Percentiles rank a stretch among this genome's conserved stretches.
phyloP scores from a whole-genome alignment of 2,113 vertebrate species.

The Rissa tridactyla region DNA sequence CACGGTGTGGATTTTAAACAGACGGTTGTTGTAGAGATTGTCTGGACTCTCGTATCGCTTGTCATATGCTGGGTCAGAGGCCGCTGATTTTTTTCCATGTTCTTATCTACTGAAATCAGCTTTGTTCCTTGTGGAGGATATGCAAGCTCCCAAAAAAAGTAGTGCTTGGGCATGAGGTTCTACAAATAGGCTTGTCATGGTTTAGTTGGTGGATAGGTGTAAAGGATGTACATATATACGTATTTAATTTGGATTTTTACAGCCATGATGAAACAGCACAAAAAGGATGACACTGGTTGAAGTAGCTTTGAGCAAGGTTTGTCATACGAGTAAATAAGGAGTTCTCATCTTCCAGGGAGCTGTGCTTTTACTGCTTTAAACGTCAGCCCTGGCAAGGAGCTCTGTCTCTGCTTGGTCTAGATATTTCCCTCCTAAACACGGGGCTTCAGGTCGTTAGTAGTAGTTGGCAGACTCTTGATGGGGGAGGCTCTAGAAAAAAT shows the following conservation, averaged over 20 bases:
- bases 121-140: neutral
- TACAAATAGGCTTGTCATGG: neutral
- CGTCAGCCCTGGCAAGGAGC: neutral
- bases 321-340: neutral
- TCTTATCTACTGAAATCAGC: neutral
- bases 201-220: neutral
- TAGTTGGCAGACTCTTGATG: neutral
- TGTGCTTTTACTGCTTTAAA: neutral
- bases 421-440: neutral
- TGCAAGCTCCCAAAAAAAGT: neutral
- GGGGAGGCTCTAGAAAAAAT: neutral
- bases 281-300: neutral
- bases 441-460: neutral
- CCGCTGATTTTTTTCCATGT: neutral
- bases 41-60: neutral
- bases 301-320: neutral
- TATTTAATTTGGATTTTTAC: neutral
- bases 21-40: neutral
- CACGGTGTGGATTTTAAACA: neutral
- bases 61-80: neutral
- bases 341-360: neutral
- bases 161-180: neutral
- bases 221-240: fast-evolving
- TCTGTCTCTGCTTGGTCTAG: neutral
- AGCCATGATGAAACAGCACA: neutral